These are phyloP conservation scores for Cataglyphis cursor DNA, from an alignment of 2,888 invertebrate species.

Conservation along the genomic window DNA sequence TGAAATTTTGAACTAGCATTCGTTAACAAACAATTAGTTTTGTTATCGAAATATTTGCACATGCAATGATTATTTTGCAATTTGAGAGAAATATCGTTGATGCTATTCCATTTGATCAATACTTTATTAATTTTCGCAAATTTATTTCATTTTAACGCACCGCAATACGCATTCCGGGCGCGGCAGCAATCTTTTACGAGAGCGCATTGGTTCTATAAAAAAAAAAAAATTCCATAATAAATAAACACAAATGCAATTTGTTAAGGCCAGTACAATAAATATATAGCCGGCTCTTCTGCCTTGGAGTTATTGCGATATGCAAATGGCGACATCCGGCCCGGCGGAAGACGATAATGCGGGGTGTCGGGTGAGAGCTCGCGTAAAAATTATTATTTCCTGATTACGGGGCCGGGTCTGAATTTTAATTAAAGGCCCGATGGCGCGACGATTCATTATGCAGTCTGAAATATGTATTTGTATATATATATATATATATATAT, in stretches of 20 bases:
- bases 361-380: conserved; percentile 51
- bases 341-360: conserved; percentile 59
- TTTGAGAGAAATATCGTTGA: conserved; percentile 16
- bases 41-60: conserved; percentile 23
- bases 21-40: conserved; percentile 43
- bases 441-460: conserved; percentile 72
- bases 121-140: conserved; percentile 20
- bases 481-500: too few relatives aligned
- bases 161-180: background rate
- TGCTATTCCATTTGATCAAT: background rate
- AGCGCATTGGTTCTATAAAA: background rate
- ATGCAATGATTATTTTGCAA: conserved; percentile 18
- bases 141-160: conserved; percentile 4
- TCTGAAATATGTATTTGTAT: conserved; percentile 73
- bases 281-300: conserved; percentile 18
- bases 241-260: conserved; percentile 21
- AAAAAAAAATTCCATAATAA: conserved; percentile 4
- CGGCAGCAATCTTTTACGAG: too few relatives aligned
- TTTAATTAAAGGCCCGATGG: conserved; percentile 74
- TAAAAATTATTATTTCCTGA: conserved; percentile 73
- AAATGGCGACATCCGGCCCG: conserved; percentile 45
- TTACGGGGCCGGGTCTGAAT: conserved; percentile 67
- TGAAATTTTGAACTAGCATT: conserved; percentile 35
- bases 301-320: conserved; percentile 57
- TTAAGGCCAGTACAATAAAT: background rate